These are phyloP conservation scores for Abramis brama DNA, from an alignment of 2,113 vertebrate species.

Conservation along the genomic window DNA sequence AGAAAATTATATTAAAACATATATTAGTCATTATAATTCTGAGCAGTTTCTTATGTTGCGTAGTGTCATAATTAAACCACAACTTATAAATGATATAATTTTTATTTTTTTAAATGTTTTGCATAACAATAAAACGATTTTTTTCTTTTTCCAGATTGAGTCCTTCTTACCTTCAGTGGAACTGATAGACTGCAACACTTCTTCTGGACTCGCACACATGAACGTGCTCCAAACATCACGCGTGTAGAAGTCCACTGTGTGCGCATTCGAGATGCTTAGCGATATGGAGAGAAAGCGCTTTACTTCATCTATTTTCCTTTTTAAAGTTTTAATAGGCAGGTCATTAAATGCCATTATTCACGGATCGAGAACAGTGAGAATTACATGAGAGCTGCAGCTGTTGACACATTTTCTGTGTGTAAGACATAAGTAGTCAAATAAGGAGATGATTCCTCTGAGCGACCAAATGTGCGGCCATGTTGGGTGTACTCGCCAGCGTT, in stretches of 20 bases:
- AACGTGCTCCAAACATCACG: slow-evolving; percentile 80
- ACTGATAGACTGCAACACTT: slow-evolving; percentile 70
- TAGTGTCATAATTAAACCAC: too few relatives aligned
- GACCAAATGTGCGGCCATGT: not conserved
- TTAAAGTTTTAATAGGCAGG: too few relatives aligned
- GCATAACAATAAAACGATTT: too few relatives aligned
- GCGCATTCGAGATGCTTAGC: slow-evolving; percentile 81
- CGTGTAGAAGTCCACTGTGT: slow-evolving; percentile 91
- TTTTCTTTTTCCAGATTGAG: not conserved
- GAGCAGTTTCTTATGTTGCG: too few relatives aligned
- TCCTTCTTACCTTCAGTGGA: not conserved
- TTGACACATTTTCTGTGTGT: not conserved
- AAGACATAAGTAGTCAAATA: not conserved
- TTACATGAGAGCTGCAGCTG: too few relatives aligned
- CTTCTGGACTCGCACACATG: slow-evolving; percentile 72
- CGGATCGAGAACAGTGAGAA: too few relatives aligned
- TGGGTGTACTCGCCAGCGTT: not conserved
- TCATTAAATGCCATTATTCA: too few relatives aligned
- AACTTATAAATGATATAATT: too few relatives aligned
- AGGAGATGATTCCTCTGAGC: not conserved
- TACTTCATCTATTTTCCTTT: too few relatives aligned
- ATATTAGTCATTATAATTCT: too few relatives aligned
- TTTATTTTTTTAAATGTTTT: too few relatives aligned
- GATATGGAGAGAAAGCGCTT: slow-evolving; percentile 75
- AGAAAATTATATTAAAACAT: too few relatives aligned